A percentile compares a stretch with the other conserved stretches of the same genome.
These are phyloP conservation scores for Xestia xanthographa DNA, from an alignment of 2,888 invertebrate species.

Conservation along the genomic window DNA sequence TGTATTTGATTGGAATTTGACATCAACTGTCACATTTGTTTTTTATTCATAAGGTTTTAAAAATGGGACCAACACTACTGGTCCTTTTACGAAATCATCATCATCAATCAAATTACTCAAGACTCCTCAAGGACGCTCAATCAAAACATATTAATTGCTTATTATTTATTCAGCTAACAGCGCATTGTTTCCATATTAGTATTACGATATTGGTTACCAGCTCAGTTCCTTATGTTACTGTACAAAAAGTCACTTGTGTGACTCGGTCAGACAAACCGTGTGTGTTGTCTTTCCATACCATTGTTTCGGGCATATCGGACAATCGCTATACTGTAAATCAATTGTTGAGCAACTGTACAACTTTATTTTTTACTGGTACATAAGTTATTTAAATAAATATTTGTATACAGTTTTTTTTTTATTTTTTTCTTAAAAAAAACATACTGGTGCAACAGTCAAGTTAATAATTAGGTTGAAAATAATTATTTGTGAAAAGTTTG, in stretches of 20 bases:
- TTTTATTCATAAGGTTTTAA: background rate
- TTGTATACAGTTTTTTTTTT: background rate
- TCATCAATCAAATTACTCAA: constrained; percentile 28
- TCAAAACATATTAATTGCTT: constrained; percentile 33
- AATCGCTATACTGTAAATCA: constrained; percentile 62
- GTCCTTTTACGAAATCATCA: constrained; percentile 8
- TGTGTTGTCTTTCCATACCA: constrained; percentile 45
- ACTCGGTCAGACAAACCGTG: constrained; percentile 37
- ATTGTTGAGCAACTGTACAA: constrained; percentile 57
- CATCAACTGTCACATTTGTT: background rate
- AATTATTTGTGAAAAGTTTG: background rate
- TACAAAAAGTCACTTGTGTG: constrained; percentile 56
- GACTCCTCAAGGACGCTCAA: constrained; percentile 42
- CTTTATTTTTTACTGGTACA: constrained; percentile 27
- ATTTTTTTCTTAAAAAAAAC: background rate
- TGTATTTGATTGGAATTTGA: background rate
- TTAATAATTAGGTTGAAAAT: background rate
- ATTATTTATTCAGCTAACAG: constrained; percentile 42
- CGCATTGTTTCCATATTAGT: constrained; percentile 51
- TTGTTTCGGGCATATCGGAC: constrained; percentile 59
- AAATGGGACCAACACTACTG: background rate
- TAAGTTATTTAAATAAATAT: constrained; percentile 3
- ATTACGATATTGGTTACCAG: constrained; percentile 29
- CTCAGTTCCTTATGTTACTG: constrained; percentile 16
- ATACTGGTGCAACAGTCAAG: background rate